Evolutionary conservation across 2,797 vertebrate genomes (phyloP).

Genomic region (Gadopsis bispinosus): DNA sequence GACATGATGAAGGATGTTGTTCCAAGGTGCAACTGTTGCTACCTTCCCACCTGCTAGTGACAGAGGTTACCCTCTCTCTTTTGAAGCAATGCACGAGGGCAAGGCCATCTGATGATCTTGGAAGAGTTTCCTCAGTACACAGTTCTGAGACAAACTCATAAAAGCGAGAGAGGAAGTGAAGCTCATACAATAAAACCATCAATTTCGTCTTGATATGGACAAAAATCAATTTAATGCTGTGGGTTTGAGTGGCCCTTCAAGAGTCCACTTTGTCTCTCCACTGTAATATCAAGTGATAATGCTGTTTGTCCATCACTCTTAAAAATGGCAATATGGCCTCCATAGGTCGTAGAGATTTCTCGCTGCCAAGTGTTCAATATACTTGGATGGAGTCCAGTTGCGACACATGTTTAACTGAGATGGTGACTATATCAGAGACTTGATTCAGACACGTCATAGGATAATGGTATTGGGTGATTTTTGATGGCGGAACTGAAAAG

Average conservation of each 20-base stretch:
- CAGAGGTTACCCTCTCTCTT: conserved; percentile 49
- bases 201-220: conserved; percentile 41
- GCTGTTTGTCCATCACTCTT: conserved; percentile 34
- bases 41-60: conserved; percentile 68
- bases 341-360: conserved; percentile 12
- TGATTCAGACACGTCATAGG: conserved; percentile 6
- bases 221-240: conserved; percentile 52
- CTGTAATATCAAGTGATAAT: conserved; percentile 55
- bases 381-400: conserved; percentile 13
- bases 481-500: conserved; percentile 23
- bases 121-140: conserved; percentile 48
- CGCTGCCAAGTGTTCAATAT: background rate
- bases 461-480: conserved; percentile 21
- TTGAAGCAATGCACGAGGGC: conserved; percentile 62
- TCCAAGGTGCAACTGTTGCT: conserved; percentile 70
- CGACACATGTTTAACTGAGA: conserved; percentile 2
- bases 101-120: conserved; percentile 70
- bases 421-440: conserved; percentile 6
- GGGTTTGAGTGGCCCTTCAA: conserved; percentile 33
- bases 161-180: background rate
- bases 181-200: conserved; percentile 55
- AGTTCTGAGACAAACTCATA: conserved; percentile 30
- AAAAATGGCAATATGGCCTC: conserved; percentile 13
- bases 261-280: conserved; percentile 27
- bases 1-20: conserved; percentile 58